A percentile compares a stretch with the other conserved stretches of the same genome.
These are phyloP conservation scores for Morbakka virulenta DNA, from an alignment of 30 jellyfish, hydroid and myxozoan species.

Conservation along the genomic window DNA sequence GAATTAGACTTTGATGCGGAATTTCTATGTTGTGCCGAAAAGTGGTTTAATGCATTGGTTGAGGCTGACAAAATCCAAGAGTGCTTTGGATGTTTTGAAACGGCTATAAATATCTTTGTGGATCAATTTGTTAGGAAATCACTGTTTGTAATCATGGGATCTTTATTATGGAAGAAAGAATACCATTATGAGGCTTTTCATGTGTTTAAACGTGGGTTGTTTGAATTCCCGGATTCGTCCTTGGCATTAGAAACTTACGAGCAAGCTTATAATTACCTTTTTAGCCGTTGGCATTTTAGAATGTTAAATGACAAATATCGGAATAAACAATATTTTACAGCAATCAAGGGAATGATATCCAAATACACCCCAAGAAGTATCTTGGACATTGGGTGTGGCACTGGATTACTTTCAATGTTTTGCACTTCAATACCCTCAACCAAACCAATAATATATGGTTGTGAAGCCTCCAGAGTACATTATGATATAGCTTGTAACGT, in stretches of 20 bases:
- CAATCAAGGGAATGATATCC: conserved; percentile 46
- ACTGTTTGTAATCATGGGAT: not conserved
- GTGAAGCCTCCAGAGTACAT: conserved; percentile 67
- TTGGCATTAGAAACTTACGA: conserved; percentile 39
- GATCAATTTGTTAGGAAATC: too few species aligned
- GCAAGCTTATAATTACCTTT: conserved; percentile 39
- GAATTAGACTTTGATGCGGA: not conserved
- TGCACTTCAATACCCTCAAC: not conserved
- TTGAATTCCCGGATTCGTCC: not conserved
- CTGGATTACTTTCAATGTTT: conserved; percentile 48
- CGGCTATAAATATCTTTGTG: not conserved
- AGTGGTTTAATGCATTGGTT: not conserved
- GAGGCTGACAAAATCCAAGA: not conserved
- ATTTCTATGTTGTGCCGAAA: not conserved
- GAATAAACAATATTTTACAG: conserved; percentile 46
- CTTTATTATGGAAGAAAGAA: not conserved
- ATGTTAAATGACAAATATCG: conserved; percentile 83
- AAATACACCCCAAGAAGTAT: conserved; percentile 18
- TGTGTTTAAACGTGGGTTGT: not conserved
- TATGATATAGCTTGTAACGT: conserved; percentile 55
- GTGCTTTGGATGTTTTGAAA: not conserved
- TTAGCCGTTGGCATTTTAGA: conserved; percentile 86
- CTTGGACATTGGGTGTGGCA: conserved; percentile 89
- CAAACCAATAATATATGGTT: conserved; percentile 43
- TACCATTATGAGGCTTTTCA: not conserved